phyloP scores from a whole-genome alignment of 2,888 invertebrate species.

The Allolobophora icterica region DNA sequence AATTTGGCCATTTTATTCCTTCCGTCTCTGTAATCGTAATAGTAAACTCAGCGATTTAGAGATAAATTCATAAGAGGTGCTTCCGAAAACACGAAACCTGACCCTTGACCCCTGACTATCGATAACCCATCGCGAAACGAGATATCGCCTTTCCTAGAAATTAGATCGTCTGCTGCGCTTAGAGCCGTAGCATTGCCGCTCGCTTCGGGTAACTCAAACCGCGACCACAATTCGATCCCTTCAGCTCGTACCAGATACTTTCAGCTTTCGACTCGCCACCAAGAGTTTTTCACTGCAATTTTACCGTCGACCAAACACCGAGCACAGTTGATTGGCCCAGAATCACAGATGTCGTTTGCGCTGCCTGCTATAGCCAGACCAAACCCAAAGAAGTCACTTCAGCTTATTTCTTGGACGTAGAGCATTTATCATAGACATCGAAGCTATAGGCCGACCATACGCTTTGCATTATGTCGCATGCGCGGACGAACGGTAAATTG shows the following conservation, averaged over 20 bases:
- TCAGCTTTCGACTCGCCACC: background rate
- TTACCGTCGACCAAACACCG: background rate
- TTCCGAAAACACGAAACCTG: background rate
- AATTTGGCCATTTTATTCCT: background rate
- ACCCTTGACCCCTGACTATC: background rate
- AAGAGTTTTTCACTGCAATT: background rate
- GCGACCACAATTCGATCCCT: background rate
- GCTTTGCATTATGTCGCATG: slow-evolving; percentile 18
- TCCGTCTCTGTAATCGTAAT: background rate
- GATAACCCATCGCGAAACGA: background rate
- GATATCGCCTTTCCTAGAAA: background rate
- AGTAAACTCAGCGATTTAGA: too few relatives aligned
- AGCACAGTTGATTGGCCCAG: background rate
- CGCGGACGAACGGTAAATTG: slow-evolving; percentile 19
- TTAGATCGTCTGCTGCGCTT: background rate
- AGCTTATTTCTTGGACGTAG: background rate
- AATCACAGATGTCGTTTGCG: background rate
- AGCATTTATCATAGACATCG: background rate
- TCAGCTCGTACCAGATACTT: background rate
- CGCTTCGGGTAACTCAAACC: background rate
- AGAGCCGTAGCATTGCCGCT: background rate
- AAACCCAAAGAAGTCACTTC: slow-evolving; percentile 10
- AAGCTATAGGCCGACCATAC: background rate
- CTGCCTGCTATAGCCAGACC: background rate
- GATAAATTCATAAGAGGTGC: too few relatives aligned